Percentiles rank a stretch among this genome's conserved stretches.
Evolutionary conservation across 2,888 invertebrate genomes (phyloP).

Genomic region (Spilosoma lubricipeda): DNA sequence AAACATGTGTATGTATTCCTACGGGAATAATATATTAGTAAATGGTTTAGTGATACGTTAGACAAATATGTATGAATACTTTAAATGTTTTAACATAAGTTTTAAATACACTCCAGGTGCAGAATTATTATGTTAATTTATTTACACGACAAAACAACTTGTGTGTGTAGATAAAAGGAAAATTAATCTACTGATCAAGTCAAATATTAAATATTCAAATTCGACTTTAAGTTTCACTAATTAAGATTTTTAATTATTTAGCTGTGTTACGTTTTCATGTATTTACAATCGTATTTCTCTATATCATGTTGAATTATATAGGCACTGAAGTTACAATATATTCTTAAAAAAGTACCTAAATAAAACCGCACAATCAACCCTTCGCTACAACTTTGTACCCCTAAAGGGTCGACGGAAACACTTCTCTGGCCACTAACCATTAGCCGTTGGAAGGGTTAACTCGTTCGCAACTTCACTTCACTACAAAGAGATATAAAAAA

Average conservation of each 20-base stretch:
- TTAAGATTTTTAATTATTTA: too few relatives aligned
- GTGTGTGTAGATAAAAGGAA: too few relatives aligned
- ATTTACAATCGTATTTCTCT: too few relatives aligned
- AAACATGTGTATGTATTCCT: neutral
- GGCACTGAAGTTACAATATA: neutral
- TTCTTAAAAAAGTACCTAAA: constrained; percentile 15
- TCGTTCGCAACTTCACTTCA: constrained; percentile 36
- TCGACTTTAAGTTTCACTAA: too few relatives aligned
- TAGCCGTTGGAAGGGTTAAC: constrained; percentile 45
- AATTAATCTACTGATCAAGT: too few relatives aligned
- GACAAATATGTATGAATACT: neutral
- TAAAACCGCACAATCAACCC: constrained; percentile 29
- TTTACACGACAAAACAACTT: too few relatives aligned
- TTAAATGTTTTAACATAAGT: neutral
- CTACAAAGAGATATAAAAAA: constrained; percentile 32
- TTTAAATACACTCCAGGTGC: neutral
- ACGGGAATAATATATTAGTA: neutral
- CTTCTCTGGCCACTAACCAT: constrained; percentile 42
- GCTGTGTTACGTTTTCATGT: too few relatives aligned
- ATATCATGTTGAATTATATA: neutral
- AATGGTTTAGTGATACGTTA: neutral
- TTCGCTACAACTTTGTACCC: constrained; percentile 32
- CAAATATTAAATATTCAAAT: too few relatives aligned
- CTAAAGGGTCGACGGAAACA: constrained; percentile 43
- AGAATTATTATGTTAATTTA: neutral